phyloP scores from a whole-genome alignment of 2,113 vertebrate species.

The Recurvirostra avosetta region DNA sequence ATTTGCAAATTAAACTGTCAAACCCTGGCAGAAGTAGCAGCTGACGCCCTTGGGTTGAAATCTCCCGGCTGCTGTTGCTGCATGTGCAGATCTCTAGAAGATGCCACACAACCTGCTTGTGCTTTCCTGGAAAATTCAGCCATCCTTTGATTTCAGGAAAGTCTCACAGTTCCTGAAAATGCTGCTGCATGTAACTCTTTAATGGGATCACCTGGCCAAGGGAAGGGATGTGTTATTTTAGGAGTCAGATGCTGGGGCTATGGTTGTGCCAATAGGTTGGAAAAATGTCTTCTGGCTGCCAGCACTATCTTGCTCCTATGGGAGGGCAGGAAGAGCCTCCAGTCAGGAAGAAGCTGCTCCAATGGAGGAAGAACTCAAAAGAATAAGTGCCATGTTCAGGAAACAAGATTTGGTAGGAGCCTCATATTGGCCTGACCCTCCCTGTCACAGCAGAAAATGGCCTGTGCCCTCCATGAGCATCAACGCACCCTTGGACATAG shows the following conservation, averaged over 20 bases:
- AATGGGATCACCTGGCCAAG: not conserved
- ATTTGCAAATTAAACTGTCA: constrained; percentile 67
- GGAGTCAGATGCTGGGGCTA: not conserved
- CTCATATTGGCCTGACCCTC: not conserved
- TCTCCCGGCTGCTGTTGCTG: not conserved
- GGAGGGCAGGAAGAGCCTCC: not conserved
- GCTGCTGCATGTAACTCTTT: not conserved
- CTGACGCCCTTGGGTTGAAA: not conserved
- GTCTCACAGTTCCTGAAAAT: not conserved
- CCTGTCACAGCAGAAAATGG: not conserved
- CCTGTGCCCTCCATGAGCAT: not conserved
- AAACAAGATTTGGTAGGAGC: not conserved
- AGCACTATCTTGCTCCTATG: not conserved
- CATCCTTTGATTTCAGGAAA: not conserved
- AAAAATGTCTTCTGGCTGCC: not conserved
- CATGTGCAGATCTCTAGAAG: not conserved
- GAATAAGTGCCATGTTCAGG: not conserved
- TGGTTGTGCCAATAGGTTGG: not conserved
- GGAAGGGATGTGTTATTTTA: not conserved
- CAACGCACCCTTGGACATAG: not conserved
- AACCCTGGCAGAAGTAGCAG: not conserved
- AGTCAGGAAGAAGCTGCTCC: not conserved
- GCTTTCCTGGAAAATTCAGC: not conserved
- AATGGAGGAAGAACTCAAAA: not conserved
- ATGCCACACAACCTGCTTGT: not conserved